phyloP scores from a whole-genome alignment of 2,888 invertebrate genomes.

The Escarpia spicata region DNA sequence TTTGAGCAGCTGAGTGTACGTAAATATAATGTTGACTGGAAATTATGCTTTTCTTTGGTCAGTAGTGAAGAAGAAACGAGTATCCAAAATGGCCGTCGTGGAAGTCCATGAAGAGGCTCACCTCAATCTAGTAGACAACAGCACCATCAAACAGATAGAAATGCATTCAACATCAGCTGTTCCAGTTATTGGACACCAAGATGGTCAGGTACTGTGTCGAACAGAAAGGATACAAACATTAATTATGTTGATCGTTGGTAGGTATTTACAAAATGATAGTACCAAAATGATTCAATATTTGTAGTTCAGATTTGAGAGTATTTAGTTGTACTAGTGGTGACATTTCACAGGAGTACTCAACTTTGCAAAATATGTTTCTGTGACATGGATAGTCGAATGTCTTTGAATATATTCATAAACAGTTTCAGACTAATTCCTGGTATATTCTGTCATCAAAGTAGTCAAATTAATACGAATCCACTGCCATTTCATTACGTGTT shows the following conservation, averaged over 20 bases:
- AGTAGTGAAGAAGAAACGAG: constrained; percentile 27
- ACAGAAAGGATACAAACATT: background rate
- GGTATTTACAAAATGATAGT: background rate
- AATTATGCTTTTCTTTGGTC: background rate
- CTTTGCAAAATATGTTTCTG: too few relatives aligned
- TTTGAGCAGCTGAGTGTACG: background rate
- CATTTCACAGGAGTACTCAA: too few relatives aligned
- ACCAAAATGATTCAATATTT: background rate
- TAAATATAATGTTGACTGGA: background rate
- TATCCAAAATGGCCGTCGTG: constrained; percentile 30
- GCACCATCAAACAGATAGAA: background rate
- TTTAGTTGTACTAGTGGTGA: background rate
- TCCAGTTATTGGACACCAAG: constrained; percentile 29
- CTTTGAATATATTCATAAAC: too few relatives aligned
- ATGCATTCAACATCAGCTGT: constrained; percentile 25
- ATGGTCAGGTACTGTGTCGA: background rate
- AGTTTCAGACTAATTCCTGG: too few relatives aligned
- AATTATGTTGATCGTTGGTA: background rate
- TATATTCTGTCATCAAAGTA: too few relatives aligned
- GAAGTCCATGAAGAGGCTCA: constrained; percentile 38
- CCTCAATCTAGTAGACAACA: background rate
- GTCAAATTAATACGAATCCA: too few relatives aligned
- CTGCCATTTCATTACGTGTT: too few relatives aligned
- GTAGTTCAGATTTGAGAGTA: background rate
- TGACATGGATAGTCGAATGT: too few relatives aligned